These are phyloP conservation scores for Spialia ferax DNA, from an alignment of 2,888 invertebrate genomes.

Conservation along the genomic window DNA sequence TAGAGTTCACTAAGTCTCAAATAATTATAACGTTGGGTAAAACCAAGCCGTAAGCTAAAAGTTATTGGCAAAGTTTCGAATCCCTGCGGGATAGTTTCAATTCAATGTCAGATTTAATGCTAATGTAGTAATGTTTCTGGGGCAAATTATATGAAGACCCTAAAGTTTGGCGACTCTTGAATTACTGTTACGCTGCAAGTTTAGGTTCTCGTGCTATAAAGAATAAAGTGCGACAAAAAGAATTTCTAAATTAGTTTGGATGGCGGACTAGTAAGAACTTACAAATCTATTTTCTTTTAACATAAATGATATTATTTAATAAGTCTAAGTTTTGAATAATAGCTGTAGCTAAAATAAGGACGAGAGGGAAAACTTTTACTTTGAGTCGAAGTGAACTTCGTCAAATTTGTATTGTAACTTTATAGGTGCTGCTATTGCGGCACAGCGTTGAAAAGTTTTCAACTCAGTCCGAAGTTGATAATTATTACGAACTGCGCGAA, in stretches of 20 bases:
- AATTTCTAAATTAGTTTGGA: too few species aligned
- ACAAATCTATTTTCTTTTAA: too few species aligned
- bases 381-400: conserved; percentile 12
- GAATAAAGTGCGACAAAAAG: background rate
- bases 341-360: conserved; percentile 1
- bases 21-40: conserved; percentile 36
- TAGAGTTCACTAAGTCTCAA: conserved; percentile 9
- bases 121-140: conserved; percentile 30
- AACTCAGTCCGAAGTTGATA: conserved; percentile 12
- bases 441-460: conserved; percentile 41
- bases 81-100: conserved; percentile 21
- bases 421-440: conserved; percentile 22
- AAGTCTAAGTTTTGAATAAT: background rate
- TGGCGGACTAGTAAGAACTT: too few species aligned
- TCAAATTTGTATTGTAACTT: conserved; percentile 24
- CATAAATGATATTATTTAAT: background rate
- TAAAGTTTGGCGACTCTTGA: conserved; percentile 27
- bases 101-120: conserved; percentile 24
- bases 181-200: conserved; percentile 18
- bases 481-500: conserved; percentile 15
- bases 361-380: conserved; percentile 15
- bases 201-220: background rate
- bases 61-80: conserved; percentile 43
- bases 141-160: conserved; percentile 27
- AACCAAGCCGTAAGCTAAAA: conserved; percentile 45